These are phyloP conservation scores for Lochmaea capreae DNA, from an alignment of 2,888 invertebrate species.

Conservation along the genomic window DNA sequence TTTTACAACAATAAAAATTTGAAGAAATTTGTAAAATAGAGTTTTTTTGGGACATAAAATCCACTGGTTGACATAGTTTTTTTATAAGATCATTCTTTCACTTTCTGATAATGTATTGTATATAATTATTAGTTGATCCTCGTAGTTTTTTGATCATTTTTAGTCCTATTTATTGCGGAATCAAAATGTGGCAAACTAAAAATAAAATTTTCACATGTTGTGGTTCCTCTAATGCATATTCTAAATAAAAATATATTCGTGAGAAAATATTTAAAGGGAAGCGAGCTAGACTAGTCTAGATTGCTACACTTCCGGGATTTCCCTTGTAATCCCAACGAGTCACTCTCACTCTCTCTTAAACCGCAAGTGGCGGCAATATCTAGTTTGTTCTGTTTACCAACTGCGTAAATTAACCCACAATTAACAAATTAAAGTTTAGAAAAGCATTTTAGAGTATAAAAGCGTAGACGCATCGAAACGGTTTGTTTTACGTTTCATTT, in stretches of 20 bases:
- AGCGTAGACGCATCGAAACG: not conserved
- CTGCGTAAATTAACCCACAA: slow-evolving; percentile 31
- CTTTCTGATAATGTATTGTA: too few species aligned
- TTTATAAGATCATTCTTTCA: too few species aligned
- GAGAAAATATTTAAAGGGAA: slow-evolving; percentile 55
- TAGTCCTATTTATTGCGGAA: not conserved
- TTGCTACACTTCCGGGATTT: slow-evolving; percentile 56
- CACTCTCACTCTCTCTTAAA: slow-evolving; percentile 6
- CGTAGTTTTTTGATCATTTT: too few species aligned
- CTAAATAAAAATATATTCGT: slow-evolving; percentile 46
- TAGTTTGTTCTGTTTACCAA: slow-evolving; percentile 24
- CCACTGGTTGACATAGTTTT: too few species aligned
- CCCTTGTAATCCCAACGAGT: slow-evolving; percentile 39
- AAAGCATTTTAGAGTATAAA: not conserved
- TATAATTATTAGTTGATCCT: too few species aligned
- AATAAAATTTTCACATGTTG: slow-evolving; percentile 2
- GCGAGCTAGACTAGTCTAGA: slow-evolving; percentile 56
- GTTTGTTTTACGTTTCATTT: too few species aligned
- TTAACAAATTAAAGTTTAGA: slow-evolving; percentile 28
- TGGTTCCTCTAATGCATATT: slow-evolving; percentile 1
- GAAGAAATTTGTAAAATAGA: too few species aligned
- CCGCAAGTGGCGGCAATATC: slow-evolving; percentile 33
- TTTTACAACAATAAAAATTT: too few species aligned
- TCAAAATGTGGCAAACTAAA: not conserved
- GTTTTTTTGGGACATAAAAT: too few species aligned